Conservation (phyloP, 2,797 vertebrate species). For the Taenioides sp. region DNA sequence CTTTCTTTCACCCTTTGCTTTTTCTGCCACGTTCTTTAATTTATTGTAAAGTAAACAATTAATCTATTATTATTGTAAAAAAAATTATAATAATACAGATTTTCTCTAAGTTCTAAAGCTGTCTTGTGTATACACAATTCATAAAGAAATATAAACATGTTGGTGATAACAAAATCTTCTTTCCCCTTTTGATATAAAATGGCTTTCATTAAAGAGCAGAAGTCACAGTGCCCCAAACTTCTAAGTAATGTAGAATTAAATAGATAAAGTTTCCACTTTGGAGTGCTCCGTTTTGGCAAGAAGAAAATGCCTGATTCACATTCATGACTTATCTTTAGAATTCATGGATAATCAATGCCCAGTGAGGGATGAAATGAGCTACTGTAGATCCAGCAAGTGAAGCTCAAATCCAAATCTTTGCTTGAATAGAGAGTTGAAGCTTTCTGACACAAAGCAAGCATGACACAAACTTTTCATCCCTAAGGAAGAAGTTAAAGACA, state of each 20-base stretch:
- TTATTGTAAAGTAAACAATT: too few species aligned
- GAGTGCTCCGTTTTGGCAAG: constrained; percentile 40
- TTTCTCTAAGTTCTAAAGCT: neutral
- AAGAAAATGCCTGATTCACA: constrained; percentile 68
- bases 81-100: too few species aligned
- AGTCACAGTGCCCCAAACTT: constrained; percentile 33
- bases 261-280: constrained; percentile 51
- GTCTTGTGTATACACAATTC: neutral
- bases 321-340: constrained; percentile 77
- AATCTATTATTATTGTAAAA: too few species aligned
- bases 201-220: neutral
- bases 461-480: constrained; percentile 35
- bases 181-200: neutral
- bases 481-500: constrained; percentile 34
- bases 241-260: constrained; percentile 67
- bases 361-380: constrained; percentile 79
- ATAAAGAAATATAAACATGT: neutral
- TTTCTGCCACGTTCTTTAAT: neutral
- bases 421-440: constrained; percentile 50
- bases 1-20: neutral
- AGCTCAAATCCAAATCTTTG: constrained; percentile 67
- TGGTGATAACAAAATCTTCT: neutral
- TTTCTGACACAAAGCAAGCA: constrained; percentile 30
- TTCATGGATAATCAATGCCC: constrained; percentile 78
- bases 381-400: constrained; percentile 56